A percentile compares a stretch with the other conserved stretches of the same genome.
phyloP scores from a whole-genome alignment of 2,797 vertebrate species.

The Sylvilagus floridanus region DNA sequence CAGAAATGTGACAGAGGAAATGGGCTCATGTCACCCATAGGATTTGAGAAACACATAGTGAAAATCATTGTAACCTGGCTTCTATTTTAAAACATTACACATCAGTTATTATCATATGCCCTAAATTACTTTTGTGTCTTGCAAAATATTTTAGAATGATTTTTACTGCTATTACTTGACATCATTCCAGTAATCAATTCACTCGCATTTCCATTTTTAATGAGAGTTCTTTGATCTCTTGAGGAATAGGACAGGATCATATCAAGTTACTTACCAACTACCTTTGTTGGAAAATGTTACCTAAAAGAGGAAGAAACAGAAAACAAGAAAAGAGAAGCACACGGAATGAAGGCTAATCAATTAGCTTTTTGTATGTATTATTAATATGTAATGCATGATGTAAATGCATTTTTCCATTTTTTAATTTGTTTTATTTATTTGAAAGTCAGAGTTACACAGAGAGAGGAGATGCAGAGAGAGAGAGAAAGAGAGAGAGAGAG shows the following conservation, averaged over 20 bases:
- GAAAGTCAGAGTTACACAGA: no score
- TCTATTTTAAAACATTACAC: slow-evolving; percentile 51
- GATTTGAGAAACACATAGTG: slow-evolving; percentile 77
- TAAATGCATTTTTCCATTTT: neutral
- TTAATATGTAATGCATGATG: neutral
- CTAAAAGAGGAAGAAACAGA: neutral
- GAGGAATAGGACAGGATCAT: slow-evolving; percentile 2
- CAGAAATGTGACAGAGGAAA: slow-evolving; percentile 78
- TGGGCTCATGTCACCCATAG: slow-evolving; percentile 72
- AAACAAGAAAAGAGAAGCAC: neutral
- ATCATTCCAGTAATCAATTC: neutral
- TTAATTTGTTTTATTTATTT: neutral
- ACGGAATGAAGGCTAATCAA: neutral
- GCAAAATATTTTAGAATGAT: slow-evolving; percentile 39
- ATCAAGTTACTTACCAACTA: neutral
- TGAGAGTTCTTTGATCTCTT: slow-evolving; percentile 21
- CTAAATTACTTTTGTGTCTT: slow-evolving; percentile 33
- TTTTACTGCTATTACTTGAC: slow-evolving; percentile 13
- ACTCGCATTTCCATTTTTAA: slow-evolving; percentile 56
- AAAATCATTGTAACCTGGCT: slow-evolving; percentile 61
- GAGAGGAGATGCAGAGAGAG: no score
- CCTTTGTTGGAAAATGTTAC: neutral
- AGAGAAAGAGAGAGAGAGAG: no score
- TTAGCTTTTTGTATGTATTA: neutral
- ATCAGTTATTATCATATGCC: slow-evolving; percentile 43